These are phyloP conservation scores for Carettochelys insculpta DNA, from an alignment of 2,113 vertebrate genomes.

Conservation along the genomic window DNA sequence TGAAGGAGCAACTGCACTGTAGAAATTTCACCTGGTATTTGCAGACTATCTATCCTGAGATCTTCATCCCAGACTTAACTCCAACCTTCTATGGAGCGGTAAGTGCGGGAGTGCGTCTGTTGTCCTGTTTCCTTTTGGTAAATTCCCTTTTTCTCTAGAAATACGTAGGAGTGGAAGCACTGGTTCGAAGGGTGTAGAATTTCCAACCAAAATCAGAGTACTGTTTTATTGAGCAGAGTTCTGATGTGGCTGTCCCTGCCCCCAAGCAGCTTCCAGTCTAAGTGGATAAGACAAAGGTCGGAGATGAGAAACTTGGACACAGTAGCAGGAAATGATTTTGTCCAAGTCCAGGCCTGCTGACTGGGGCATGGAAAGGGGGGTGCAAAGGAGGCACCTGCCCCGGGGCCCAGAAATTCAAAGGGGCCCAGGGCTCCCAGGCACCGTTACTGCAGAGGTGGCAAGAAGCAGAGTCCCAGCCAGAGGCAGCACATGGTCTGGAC, in stretches of 20 bases:
- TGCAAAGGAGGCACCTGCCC: no score
- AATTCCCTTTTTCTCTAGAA: background rate
- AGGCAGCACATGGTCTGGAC: no score
- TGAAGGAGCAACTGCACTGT: slow-evolving; percentile 87
- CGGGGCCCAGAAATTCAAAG: no score
- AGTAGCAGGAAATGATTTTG: background rate
- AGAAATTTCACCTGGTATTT: slow-evolving; percentile 96
- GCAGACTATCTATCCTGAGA: slow-evolving; percentile 91
- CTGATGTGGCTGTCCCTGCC: background rate
- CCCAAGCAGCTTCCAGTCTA: background rate
- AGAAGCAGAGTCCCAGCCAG: no score
- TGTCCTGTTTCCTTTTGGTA: fast-evolving
- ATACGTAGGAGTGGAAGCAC: background rate
- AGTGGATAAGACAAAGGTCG: background rate
- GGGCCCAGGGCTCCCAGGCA: no score
- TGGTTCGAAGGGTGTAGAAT: background rate
- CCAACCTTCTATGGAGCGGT: slow-evolving; percentile 88
- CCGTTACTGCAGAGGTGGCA: no score
- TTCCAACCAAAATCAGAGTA: background rate
- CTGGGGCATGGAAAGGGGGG: no score
- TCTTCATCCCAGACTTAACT: slow-evolving; percentile 88
- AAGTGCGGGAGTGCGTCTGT: slow-evolving; percentile 19
- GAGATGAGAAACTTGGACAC: background rate
- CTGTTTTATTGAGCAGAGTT: background rate
- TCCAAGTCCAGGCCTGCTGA: no score